Conservation (phyloP, 2,888 invertebrate species). For the Mycalesis mineus region DNA sequence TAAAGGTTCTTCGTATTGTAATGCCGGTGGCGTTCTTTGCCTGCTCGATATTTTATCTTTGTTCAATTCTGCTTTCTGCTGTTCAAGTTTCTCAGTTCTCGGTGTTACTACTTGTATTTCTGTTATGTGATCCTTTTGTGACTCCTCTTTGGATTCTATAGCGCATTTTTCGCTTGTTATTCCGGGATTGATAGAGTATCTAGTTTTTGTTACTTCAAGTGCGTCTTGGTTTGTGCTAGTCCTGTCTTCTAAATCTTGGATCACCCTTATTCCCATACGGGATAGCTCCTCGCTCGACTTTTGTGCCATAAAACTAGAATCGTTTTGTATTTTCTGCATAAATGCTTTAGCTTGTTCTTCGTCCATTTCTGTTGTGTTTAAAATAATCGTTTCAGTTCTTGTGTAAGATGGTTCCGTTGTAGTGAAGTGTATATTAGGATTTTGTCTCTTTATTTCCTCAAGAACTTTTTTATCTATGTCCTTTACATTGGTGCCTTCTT, state of each 20-base stretch:
- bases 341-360: conserved; percentile 67
- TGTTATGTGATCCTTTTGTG: conserved; percentile 80
- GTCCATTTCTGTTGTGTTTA: conserved; percentile 71
- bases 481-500: conserved; percentile 61
- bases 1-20: conserved; percentile 49
- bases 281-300: conserved; percentile 67
- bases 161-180: conserved; percentile 57
- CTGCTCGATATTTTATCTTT: conserved; percentile 63
- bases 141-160: conserved; percentile 41
- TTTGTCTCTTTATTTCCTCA: conserved; percentile 66
- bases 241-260: conserved; percentile 65
- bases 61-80: conserved; percentile 43
- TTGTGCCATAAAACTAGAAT: conserved; percentile 69
- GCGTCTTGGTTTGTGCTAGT: conserved; percentile 50
- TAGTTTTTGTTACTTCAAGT: conserved; percentile 63
- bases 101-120: conserved; percentile 84
- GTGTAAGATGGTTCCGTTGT: conserved; percentile 68
- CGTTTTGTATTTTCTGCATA: conserved; percentile 68
- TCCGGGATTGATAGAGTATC: conserved; percentile 64
- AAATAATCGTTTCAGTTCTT: conserved; percentile 73
- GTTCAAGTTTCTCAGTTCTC: conserved; percentile 53
- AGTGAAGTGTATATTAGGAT: conserved; percentile 70
- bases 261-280: conserved; percentile 61
- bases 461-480: conserved; percentile 64
- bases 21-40: conserved; percentile 52